Conservation (phyloP, 2,113 vertebrate species). For the Heterotilapia buettikoferi region DNA sequence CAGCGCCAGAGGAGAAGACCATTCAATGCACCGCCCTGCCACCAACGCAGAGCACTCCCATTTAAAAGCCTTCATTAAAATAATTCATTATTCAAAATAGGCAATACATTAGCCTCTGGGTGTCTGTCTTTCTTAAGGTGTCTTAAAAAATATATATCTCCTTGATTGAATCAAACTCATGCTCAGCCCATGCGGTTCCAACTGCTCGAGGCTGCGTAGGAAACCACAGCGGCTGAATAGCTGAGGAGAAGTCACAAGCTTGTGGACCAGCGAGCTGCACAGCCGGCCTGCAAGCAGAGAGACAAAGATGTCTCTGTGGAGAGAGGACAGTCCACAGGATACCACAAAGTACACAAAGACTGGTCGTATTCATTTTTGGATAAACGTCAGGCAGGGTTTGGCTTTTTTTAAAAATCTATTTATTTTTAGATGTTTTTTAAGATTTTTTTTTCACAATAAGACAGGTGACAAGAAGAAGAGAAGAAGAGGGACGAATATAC, state of each 20-base stretch:
- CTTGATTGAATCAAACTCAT: slow-evolving; percentile 61
- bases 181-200: slow-evolving; percentile 26
- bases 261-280: background rate
- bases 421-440: background rate
- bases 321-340: background rate
- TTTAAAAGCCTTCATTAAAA: slow-evolving; percentile 76
- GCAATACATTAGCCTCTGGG: slow-evolving; percentile 60
- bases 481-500: background rate
- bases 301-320: slow-evolving; percentile 51
- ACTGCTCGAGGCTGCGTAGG: slow-evolving; percentile 42
- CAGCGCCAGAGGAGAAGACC: slow-evolving; percentile 58
- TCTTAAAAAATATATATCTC: slow-evolving; percentile 60
- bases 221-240: slow-evolving; percentile 5
- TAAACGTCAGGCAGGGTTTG: background rate
- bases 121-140: slow-evolving; percentile 61
- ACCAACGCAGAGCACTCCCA: slow-evolving; percentile 56
- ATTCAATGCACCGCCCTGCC: slow-evolving; percentile 58
- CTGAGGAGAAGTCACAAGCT: slow-evolving; percentile 55
- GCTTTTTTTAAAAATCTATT: background rate
- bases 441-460: background rate
- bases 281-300: background rate
- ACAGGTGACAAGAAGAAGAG: background rate
- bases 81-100: slow-evolving; percentile 75
- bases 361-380: background rate
- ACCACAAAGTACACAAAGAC: background rate